phyloP scores from a whole-genome alignment of 2,113 vertebrate genomes.

The Scomber japonicus region DNA sequence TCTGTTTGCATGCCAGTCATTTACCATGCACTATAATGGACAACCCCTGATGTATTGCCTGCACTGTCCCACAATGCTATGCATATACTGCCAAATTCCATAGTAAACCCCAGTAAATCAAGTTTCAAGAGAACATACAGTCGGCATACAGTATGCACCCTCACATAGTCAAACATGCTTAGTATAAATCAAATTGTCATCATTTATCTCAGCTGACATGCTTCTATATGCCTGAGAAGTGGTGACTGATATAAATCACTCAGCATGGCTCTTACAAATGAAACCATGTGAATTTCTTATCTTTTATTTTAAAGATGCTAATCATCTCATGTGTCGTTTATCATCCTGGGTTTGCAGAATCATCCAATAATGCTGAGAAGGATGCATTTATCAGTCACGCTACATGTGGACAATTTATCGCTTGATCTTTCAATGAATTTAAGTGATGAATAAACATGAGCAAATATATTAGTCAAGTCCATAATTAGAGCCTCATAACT shows the following conservation, averaged over 20 bases:
- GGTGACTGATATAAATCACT: background rate
- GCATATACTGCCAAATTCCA: background rate
- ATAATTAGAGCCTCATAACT: conserved; percentile 14
- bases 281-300: conserved; percentile 27
- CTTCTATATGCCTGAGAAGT: background rate
- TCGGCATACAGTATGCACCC: too few species aligned
- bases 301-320: conserved; percentile 10
- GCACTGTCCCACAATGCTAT: background rate
- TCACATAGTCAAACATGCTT: background rate
- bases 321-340: conserved; percentile 17
- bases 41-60: background rate
- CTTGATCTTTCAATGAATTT: conserved; percentile 20
- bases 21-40: background rate
- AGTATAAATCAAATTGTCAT: background rate
- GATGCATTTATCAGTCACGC: background rate
- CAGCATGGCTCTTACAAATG: background rate
- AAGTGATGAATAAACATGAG: conserved; percentile 10
- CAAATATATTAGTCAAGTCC: conserved; percentile 24
- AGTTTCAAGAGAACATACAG: too few species aligned
- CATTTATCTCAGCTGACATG: background rate
- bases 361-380: too few species aligned
- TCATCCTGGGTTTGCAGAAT: background rate
- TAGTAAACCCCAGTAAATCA: background rate
- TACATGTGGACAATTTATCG: conserved; percentile 6
- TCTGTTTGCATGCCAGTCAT: background rate